These are phyloP conservation scores for Paedocypris sp. DNA, from an alignment of 2,113 vertebrate species.

Conservation along the genomic window DNA sequence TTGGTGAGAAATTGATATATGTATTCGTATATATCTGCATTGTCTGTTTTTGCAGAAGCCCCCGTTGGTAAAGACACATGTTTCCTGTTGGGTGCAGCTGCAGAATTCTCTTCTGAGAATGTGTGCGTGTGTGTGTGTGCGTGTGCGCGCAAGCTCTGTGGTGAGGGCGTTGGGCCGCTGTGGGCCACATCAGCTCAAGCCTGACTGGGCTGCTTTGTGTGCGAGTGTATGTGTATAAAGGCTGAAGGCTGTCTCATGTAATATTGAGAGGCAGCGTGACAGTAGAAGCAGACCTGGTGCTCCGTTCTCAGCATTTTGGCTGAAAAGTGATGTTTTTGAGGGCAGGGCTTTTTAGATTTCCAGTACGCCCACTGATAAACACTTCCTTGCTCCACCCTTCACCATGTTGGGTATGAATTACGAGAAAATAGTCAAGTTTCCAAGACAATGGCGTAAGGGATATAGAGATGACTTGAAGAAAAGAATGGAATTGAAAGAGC, in stretches of 20 bases:
- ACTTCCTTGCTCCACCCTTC: background rate
- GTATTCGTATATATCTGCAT: too few species aligned
- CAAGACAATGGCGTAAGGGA: conserved; percentile 22
- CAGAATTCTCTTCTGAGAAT: conserved; percentile 25
- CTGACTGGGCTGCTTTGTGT: conserved; percentile 24
- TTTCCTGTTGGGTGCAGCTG: conserved; percentile 32
- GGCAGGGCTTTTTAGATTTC: background rate
- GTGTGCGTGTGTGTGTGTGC: conserved; percentile 7
- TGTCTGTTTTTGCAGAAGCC: conserved; percentile 25
- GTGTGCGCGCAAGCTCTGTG: conserved; percentile 17
- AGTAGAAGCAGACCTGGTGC: conserved; percentile 5
- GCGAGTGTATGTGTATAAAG: background rate
- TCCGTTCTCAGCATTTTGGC: background rate
- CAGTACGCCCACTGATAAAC: background rate
- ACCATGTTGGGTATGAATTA: background rate
- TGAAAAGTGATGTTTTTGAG: background rate
- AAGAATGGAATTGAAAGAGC: conserved; percentile 31
- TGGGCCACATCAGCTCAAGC: conserved; percentile 33
- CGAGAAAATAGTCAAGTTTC: background rate
- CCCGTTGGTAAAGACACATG: conserved; percentile 24
- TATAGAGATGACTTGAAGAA: background rate
- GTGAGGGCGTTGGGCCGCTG: conserved; percentile 30
- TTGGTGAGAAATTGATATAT: conserved; percentile 14
- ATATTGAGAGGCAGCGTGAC: conserved; percentile 34
- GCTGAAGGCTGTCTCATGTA: conserved; percentile 34